Percentiles rank a stretch among this genome's conserved stretches.
Evolutionary conservation across 1,140 invertebrate species (phyloP).

Genomic region (Papilio polyxenes): DNA sequence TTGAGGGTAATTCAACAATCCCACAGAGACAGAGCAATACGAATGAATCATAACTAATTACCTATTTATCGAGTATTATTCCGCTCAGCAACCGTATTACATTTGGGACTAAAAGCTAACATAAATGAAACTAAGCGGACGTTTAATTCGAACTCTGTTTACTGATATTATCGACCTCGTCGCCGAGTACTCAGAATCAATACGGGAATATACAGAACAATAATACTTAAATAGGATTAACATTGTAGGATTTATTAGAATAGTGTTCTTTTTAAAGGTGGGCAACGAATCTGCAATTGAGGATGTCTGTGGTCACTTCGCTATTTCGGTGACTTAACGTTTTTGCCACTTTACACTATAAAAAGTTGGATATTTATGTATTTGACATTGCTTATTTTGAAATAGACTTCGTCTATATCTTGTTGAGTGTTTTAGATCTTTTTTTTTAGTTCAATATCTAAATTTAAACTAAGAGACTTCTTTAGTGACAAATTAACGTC

Average conservation of each 20-base stretch:
- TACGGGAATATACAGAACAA: neutral
- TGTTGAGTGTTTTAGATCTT: no score
- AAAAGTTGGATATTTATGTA: no score
- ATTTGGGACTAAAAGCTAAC: slow-evolving; percentile 18
- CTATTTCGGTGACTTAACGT: no score
- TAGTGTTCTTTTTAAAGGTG: neutral
- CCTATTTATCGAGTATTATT: slow-evolving; percentile 25
- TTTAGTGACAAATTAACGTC: no score
- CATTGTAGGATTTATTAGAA: neutral
- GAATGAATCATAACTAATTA: slow-evolving; percentile 27
- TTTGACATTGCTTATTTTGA: no score
- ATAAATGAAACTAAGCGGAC: neutral
- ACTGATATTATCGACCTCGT: neutral
- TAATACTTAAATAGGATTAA: neutral
- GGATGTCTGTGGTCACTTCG: no score
- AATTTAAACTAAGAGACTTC: no score
- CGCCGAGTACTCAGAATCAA: neutral
- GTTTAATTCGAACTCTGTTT: neutral
- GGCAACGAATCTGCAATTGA: no score
- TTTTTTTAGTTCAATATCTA: no score
- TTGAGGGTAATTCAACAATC: neutral
- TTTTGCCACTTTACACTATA: no score
- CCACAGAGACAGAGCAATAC: slow-evolving; percentile 3
- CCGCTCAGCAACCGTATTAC: slow-evolving; percentile 20
- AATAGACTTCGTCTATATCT: no score